phyloP scores from a whole-genome alignment of 2,113 vertebrate species.

The Lathamus discolor region DNA sequence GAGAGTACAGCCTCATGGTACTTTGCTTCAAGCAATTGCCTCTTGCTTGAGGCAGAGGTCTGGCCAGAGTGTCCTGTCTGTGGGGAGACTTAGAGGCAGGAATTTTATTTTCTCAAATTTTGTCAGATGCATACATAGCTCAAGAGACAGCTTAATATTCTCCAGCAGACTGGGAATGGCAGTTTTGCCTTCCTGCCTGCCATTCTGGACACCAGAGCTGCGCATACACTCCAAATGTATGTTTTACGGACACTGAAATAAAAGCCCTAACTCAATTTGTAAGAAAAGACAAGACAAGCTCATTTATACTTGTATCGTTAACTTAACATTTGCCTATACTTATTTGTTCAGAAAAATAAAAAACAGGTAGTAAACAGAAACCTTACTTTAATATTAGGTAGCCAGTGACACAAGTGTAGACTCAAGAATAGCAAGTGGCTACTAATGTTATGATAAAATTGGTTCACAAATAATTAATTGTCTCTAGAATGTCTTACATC shows the following conservation, averaged over 20 bases:
- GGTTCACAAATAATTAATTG: neutral
- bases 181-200: neutral
- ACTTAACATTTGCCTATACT: neutral
- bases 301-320: neutral
- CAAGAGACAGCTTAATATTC: neutral
- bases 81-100: neutral
- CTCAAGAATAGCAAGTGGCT: neutral
- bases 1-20: accelerated
- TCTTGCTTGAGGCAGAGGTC: neutral
- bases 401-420: neutral
- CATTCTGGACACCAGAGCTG: neutral
- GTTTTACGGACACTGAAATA: neutral
- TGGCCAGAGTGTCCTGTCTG: accelerated
- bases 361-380: neutral
- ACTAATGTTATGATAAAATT: neutral
- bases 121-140: neutral
- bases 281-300: neutral
- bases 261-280: neutral
- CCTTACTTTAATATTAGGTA: neutral
- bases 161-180: neutral
- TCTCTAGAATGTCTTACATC: neutral
- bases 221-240: accelerated
- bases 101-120: neutral
- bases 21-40: neutral
- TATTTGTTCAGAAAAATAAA: neutral